Evolutionary conservation across 2,888 invertebrate species (phyloP).

Genomic region (Dinocampus coccinellae): DNA sequence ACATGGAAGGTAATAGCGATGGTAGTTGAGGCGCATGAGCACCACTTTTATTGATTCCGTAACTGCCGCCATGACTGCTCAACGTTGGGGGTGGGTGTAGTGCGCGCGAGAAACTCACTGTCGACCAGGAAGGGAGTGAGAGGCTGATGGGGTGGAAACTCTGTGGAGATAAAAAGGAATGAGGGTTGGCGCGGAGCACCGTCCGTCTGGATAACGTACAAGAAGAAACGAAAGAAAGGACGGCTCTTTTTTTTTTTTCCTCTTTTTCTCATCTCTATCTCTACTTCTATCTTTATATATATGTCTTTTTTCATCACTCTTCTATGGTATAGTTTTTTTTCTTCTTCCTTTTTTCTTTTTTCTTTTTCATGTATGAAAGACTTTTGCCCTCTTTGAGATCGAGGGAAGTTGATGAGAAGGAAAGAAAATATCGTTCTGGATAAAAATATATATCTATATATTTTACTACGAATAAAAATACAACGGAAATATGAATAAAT

Average conservation of each 20-base stretch:
- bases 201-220: slow-evolving; percentile 42
- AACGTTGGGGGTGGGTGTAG: slow-evolving; percentile 48
- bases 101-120: slow-evolving; percentile 41
- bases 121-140: slow-evolving; percentile 54
- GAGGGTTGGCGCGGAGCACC: slow-evolving; percentile 62
- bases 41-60: slow-evolving; percentile 70
- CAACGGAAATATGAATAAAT: slow-evolving; percentile 67
- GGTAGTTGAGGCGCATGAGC: slow-evolving; percentile 69
- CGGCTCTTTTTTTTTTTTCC: slow-evolving; percentile 35
- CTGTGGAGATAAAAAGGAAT: slow-evolving; percentile 70
- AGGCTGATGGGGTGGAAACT: slow-evolving; percentile 70
- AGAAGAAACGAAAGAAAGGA: slow-evolving; percentile 24
- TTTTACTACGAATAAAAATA: slow-evolving; percentile 68
- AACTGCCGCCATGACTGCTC: slow-evolving; percentile 70
- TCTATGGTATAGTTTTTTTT: not conserved
- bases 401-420: slow-evolving; percentile 43
- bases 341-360: slow-evolving; percentile 17
- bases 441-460: slow-evolving; percentile 65
- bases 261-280: slow-evolving; percentile 26
- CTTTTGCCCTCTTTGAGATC: slow-evolving; percentile 19
- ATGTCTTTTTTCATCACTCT: not conserved
- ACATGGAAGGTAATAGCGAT: slow-evolving; percentile 60
- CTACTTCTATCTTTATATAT: slow-evolving; percentile 1
- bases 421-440: slow-evolving; percentile 50
- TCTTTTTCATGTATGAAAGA: slow-evolving; percentile 27